Evolutionary conservation across 2,888 invertebrate genomes (phyloP).

Genomic region (Pollenia angustigena): DNA sequence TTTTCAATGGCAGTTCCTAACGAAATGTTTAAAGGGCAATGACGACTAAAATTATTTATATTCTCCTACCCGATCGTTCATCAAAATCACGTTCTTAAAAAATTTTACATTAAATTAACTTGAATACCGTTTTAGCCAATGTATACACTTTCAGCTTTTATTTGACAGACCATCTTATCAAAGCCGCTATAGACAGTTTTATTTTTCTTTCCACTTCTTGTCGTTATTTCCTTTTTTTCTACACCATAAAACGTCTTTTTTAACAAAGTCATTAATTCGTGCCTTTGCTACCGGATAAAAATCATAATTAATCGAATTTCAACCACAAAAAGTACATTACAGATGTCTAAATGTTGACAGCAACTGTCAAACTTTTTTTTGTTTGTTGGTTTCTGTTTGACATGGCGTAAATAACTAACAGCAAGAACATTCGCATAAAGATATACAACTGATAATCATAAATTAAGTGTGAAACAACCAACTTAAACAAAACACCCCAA

Average conservation of each 20-base stretch:
- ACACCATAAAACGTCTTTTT: not conserved
- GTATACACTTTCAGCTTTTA: no score
- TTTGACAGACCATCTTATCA: no score
- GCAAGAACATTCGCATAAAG: not conserved
- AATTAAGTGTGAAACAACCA: constrained; percentile 28
- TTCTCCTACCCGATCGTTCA: no score
- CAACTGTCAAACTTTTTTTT: constrained; percentile 33
- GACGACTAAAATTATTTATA: no score
- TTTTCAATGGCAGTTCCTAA: no score
- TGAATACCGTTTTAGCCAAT: no score
- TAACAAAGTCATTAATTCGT: not conserved
- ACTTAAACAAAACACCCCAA: constrained; percentile 7
- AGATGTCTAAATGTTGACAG: constrained; percentile 46
- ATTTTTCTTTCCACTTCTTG: no score
- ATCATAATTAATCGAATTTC: constrained; percentile 26
- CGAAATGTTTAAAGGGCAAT: no score
- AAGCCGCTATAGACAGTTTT: no score
- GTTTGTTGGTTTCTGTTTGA: constrained; percentile 5
- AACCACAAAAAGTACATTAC: constrained; percentile 18
- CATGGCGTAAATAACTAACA: constrained; percentile 23
- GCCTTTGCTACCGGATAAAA: constrained; percentile 15
- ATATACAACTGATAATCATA: constrained; percentile 39
- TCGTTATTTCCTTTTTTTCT: not conserved
- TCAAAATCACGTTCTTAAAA: no score
- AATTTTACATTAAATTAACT: no score